Conservation (phyloP, 1,140 invertebrate genomes). For the Metopolophium dirhodum region DNA sequence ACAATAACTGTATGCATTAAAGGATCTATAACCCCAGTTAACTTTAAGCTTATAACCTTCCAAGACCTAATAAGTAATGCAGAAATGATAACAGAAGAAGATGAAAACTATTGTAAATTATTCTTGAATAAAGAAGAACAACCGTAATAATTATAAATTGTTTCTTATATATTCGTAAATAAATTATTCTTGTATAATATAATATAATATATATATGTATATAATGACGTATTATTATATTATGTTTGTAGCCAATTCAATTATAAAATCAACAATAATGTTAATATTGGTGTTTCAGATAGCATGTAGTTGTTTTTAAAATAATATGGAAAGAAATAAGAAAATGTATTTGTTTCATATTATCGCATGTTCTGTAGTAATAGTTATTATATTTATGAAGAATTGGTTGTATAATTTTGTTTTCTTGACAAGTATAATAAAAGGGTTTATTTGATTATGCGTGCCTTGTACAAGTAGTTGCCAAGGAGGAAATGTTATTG, state of each 20-base stretch:
- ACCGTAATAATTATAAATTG: conserved; percentile 40
- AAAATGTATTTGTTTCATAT: conserved; percentile 18
- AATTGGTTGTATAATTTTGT: conserved; percentile 19
- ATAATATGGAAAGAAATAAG: neutral
- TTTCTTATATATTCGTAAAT: neutral
- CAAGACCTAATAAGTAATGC: conserved; percentile 61
- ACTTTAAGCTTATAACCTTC: conserved; percentile 60
- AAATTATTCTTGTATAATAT: neutral
- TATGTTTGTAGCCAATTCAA: neutral
- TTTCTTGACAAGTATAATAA: conserved; percentile 34
- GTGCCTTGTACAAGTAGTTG: conserved; percentile 47
- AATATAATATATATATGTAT: neutral
- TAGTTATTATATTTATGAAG: conserved; percentile 17
- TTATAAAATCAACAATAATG: neutral
- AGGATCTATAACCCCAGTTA: neutral
- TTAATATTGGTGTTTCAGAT: neutral
- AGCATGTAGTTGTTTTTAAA: neutral
- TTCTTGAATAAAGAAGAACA: conserved; percentile 60
- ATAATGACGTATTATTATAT: neutral
- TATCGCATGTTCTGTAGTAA: conserved; percentile 37
- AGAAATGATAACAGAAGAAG: conserved; percentile 59
- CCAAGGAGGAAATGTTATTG: conserved; percentile 46
- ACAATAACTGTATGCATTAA: conserved; percentile 77
- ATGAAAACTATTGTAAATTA: conserved; percentile 59
- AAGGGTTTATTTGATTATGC: conserved; percentile 31